Evolutionary conservation across 2,113 vertebrate species (phyloP).

Genomic region (Lasiurus borealis): DNA sequence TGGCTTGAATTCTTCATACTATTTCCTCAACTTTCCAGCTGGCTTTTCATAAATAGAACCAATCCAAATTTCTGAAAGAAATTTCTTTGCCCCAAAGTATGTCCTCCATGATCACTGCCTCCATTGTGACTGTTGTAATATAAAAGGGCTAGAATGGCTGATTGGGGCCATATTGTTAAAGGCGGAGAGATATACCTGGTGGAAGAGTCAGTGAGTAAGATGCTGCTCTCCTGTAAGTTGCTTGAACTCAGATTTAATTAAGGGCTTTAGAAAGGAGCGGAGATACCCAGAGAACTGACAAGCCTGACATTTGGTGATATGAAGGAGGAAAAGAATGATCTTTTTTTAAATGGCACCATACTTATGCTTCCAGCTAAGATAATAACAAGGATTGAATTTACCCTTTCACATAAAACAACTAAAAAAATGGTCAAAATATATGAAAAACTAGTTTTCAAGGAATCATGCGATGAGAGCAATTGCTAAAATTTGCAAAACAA

Average conservation of each 20-base stretch:
- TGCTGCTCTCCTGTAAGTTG: not conserved
- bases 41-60: not conserved
- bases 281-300: not conserved
- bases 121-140: not conserved
- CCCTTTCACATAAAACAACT: not conserved
- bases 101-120: not conserved
- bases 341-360: not conserved
- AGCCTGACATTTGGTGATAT: not conserved
- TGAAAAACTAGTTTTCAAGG: not conserved
- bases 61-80: not conserved
- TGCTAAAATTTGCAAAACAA: not conserved
- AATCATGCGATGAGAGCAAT: not conserved
- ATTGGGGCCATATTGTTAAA: not conserved
- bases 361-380: not conserved
- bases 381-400: not conserved
- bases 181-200: not conserved
- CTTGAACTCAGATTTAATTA: not conserved
- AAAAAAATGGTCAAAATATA: not conserved
- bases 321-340: not conserved
- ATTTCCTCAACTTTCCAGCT: conserved; percentile 10
- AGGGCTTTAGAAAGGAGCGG: not conserved
- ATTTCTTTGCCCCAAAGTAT: not conserved
- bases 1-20: not conserved
- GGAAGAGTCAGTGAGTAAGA: not conserved
- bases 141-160: not conserved